Evolutionary conservation across 2,888 invertebrate genomes (phyloP), one percentile per base, ranked within the genome.

Genomic region (Dasypogon diadema): DNA sequence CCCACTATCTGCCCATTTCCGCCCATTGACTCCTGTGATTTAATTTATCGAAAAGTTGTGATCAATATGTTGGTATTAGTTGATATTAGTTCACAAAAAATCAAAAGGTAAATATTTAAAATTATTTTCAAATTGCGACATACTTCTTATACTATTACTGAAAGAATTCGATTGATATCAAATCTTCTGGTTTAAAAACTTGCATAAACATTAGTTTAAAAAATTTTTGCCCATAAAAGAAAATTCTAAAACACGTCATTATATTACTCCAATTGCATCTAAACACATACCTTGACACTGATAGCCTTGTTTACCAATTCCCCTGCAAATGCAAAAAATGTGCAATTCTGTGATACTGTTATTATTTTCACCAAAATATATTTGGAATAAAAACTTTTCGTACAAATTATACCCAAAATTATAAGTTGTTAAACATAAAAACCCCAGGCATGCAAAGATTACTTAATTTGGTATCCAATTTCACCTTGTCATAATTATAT

Each of bases 271-370:
- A 65, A 24, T 18, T 72, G 22, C 58, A 26, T 72, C 54, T 51
- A 60, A 78, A 74, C 76, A 86, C 85, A 87, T 91, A 96, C 96
- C 96, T 95, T 97, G 97, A 90, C 97, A 97, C 88, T 97, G 97
- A 90, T 97, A 97, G 87, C 97, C 97, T 90, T 97, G 97, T 89
- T 96, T 97, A 87, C 96, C 97, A 88, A 97, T 90, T 87, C 96
- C 96, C 96, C 96, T 96, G 92, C 85, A 92, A 92, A 88, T 86
- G 87, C 88, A 86, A 88, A 88, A 85, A 86, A 85, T 85, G 83
- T 84, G 85, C 85, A 83, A 77, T 84, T 83, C 83, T 85, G 84
- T 85, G 85, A 78, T 78, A 65, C 77, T 77, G 42, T 73, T 56
- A 56, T 73, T 37, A 16, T 21, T 55, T 56, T 73, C 24, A 73